Evolutionary conservation across 2,797 vertebrate species (phyloP).

Genomic region (Melanogrammus aeglefinus): DNA sequence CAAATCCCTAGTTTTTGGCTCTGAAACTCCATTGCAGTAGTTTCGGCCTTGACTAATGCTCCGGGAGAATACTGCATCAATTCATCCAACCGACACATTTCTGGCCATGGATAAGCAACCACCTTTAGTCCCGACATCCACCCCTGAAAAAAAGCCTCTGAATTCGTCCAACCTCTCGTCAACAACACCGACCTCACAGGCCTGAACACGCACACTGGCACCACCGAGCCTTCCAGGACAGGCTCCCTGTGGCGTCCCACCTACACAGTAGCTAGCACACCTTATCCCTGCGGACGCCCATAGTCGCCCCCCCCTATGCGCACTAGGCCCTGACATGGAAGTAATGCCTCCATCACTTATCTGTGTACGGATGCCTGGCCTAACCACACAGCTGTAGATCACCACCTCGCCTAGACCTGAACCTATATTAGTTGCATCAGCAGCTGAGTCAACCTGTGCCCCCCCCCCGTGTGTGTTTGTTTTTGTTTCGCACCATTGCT

Average conservation of each 20-base stretch:
- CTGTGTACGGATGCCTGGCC: background rate
- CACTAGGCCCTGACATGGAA: background rate
- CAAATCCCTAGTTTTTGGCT: conserved; percentile 32
- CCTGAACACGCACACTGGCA: background rate
- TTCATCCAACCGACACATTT: conserved; percentile 37
- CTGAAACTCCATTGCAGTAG: conserved; percentile 25
- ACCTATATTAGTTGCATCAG: background rate
- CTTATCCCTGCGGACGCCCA: conserved; percentile 1
- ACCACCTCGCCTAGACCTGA: conserved; percentile 15
- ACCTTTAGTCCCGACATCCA: conserved; percentile 35
- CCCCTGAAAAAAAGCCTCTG: conserved; percentile 17
- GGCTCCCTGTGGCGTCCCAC: conserved; percentile 9
- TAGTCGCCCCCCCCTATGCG: background rate
- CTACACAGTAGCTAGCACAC: conserved; percentile 32
- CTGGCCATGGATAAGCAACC: conserved; percentile 19
- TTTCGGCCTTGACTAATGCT: conserved; percentile 36
- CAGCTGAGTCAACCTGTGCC: background rate
- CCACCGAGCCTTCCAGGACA: background rate
- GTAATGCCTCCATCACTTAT: conserved; percentile 17
- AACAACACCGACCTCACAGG: conserved; percentile 14
- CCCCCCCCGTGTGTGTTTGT: background rate
- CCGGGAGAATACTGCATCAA: conserved; percentile 37
- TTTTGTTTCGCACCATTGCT: background rate
- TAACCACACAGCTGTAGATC: conserved; percentile 9
- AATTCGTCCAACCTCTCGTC: conserved; percentile 16